These are phyloP conservation scores for Ditylenchus weischeri DNA, from an alignment of 2,888 invertebrate genomes.

Conservation along the genomic window DNA sequence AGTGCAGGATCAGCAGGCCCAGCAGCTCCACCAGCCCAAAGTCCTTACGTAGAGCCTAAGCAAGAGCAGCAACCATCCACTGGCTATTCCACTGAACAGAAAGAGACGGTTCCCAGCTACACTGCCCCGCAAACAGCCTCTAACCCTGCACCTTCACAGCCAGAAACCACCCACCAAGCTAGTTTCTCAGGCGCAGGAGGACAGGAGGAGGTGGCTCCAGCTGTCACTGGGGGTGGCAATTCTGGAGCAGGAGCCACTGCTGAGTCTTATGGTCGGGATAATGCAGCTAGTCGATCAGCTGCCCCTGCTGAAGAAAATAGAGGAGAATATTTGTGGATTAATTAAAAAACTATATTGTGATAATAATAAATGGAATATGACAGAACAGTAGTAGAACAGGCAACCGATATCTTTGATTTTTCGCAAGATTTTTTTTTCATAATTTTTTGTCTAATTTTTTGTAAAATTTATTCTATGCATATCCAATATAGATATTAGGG, in stretches of 20 bases:
- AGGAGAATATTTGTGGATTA: constrained; percentile 23
- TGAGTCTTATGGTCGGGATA: not conserved
- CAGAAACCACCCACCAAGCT: not conserved
- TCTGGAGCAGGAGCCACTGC: not conserved
- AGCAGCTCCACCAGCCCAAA: constrained; percentile 1
- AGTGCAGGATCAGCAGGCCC: not conserved
- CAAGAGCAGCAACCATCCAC: not conserved
- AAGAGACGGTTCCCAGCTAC: not conserved
- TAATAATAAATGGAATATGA: too few relatives aligned
- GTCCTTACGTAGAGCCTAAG: constrained; percentile 3
- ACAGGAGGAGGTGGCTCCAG: constrained; percentile 6
- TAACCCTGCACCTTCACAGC: not conserved
- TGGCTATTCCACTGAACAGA: not conserved
- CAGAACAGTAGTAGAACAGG: too few relatives aligned
- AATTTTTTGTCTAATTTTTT: too few relatives aligned
- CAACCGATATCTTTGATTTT: too few relatives aligned
- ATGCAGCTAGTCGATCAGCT: constrained; percentile 4
- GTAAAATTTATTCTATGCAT: too few relatives aligned
- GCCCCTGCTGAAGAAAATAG: constrained; percentile 3
- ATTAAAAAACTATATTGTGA: constrained; percentile 2
- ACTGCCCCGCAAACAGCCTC: not conserved
- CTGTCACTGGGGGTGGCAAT: not conserved
- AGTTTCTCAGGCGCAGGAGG: not conserved
- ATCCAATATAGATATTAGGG: too few relatives aligned
- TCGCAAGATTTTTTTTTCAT: too few relatives aligned